Percentiles rank a stretch among this genome's conserved stretches.
phyloP scores from a whole-genome alignment of 2,888 invertebrate genomes.

The Macrostomum cliftonense region DNA sequence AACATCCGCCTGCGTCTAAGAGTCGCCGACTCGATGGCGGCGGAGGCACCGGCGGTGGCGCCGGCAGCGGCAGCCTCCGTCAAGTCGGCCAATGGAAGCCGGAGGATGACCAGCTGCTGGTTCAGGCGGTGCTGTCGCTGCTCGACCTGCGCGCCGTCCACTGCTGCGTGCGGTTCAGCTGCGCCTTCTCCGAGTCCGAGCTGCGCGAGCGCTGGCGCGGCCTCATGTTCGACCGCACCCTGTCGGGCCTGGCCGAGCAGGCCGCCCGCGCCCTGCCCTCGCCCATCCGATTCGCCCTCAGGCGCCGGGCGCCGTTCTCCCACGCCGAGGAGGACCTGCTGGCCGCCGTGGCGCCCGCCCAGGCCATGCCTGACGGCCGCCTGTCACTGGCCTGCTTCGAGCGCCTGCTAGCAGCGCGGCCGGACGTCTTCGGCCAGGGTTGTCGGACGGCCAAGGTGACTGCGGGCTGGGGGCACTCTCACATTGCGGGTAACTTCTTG shows the following conservation, averaged over 20 bases:
- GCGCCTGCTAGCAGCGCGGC: too few species aligned
- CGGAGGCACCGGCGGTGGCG: slow-evolving; percentile 11
- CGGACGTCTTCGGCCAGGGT: too few species aligned
- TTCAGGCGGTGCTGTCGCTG: slow-evolving; percentile 61
- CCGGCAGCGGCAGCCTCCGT: slow-evolving; percentile 13
- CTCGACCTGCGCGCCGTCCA: slow-evolving; percentile 51
- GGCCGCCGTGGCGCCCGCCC: too few species aligned
- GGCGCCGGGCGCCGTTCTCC: background rate
- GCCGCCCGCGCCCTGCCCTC: background rate
- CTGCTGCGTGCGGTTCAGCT: slow-evolving; percentile 79
- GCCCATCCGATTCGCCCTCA: background rate
- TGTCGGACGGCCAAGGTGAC: too few species aligned
- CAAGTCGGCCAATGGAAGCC: slow-evolving; percentile 74
- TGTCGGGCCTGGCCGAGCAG: slow-evolving; percentile 44
- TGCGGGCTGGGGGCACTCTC: too few species aligned
- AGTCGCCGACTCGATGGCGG: too few species aligned
- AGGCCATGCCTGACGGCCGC: too few species aligned
- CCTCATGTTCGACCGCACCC: slow-evolving; percentile 74
- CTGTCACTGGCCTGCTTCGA: too few species aligned
- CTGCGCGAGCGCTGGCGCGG: slow-evolving; percentile 89
- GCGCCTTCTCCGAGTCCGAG: slow-evolving; percentile 75
- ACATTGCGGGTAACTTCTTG: too few species aligned
- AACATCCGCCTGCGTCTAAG: too few species aligned
- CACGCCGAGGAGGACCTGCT: background rate
- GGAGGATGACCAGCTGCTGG: slow-evolving; percentile 77